phyloP scores from a whole-genome alignment of 1,140 invertebrate species.

The Panagrolaimus sp. region DNA sequence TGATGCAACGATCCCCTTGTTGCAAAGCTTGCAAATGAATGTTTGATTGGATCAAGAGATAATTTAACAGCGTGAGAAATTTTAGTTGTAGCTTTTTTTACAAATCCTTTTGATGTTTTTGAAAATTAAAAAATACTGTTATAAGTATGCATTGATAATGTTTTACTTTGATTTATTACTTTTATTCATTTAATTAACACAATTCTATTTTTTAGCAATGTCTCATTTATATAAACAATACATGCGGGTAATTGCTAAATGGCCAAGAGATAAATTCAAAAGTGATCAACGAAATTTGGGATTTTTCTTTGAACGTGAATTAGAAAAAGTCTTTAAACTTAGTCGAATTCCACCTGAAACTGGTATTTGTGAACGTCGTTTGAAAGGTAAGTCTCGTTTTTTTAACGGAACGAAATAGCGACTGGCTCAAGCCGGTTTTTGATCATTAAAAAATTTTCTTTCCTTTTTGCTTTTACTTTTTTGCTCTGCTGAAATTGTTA shows the following conservation, averaged over 20 bases:
- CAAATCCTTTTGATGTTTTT: not conserved
- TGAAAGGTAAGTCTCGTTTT: conserved; percentile 13
- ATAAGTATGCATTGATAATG: not conserved
- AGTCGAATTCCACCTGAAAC: not conserved
- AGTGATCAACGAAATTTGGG: not conserved
- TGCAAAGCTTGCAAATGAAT: not conserved
- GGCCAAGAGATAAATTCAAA: conserved; percentile 21
- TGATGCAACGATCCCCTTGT: not conserved
- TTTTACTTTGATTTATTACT: no score
- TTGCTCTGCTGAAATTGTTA: not conserved
- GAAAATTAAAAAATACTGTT: not conserved
- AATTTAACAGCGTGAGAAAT: not conserved
- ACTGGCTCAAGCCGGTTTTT: not conserved
- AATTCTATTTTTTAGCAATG: not conserved
- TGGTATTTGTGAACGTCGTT: conserved; percentile 18
- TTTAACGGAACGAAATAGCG: not conserved
- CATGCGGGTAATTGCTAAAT: conserved; percentile 25
- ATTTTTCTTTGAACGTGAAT: conserved; percentile 16
- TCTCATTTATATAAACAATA: conserved; percentile 24
- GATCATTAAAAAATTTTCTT: not conserved
- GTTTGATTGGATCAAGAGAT: not conserved
- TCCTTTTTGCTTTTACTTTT: not conserved
- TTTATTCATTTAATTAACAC: not conserved
- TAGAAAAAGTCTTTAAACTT: conserved; percentile 15
- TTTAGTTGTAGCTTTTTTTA: not conserved